phyloP scores from a whole-genome alignment of 2,113 vertebrate genomes.

The Otocyon megalotis region DNA sequence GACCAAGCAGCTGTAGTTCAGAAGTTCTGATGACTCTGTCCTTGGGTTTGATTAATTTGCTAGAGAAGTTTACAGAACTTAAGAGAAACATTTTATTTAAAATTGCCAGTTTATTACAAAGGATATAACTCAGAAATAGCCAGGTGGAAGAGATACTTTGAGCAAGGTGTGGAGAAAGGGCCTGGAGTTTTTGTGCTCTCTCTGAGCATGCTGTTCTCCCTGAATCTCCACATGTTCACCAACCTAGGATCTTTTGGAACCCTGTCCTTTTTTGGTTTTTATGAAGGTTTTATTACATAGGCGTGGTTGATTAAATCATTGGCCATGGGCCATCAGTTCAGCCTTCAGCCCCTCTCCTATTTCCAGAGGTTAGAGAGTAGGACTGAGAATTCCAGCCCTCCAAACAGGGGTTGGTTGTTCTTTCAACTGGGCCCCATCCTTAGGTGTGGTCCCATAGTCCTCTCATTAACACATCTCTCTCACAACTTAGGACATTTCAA shows the following conservation, averaged over 20 bases:
- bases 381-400: background rate
- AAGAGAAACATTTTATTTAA: background rate
- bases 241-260: background rate
- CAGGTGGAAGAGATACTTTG: background rate
- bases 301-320: background rate
- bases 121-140: background rate
- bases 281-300: background rate
- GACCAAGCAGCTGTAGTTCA: background rate
- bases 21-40: background rate
- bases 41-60: background rate
- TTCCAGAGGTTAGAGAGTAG: background rate
- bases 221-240: background rate
- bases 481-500: background rate
- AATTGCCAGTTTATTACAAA: background rate
- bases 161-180: background rate
- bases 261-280: background rate
- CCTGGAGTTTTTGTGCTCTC: too few species aligned
- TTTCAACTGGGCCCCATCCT: background rate
- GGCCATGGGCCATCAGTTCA: background rate
- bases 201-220: background rate
- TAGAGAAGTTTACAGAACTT: background rate
- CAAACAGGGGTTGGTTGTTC: background rate
- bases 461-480: background rate
- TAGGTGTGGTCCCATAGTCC: background rate
- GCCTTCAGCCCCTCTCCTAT: background rate